phyloP scores from a whole-genome alignment of 1,140 invertebrate genomes.

The Drosophila sp. region DNA sequence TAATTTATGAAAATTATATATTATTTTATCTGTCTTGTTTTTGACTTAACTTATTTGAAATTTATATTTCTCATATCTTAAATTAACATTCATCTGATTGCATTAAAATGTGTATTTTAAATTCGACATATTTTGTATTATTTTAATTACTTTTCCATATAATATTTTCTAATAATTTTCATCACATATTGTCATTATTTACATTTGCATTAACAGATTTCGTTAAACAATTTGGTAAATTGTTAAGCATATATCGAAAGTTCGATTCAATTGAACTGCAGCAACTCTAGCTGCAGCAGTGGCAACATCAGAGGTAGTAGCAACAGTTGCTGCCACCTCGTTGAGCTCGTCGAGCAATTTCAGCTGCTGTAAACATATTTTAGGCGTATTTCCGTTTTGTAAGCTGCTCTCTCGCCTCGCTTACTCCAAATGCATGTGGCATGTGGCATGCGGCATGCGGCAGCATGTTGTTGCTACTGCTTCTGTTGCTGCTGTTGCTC shows the following conservation, averaged over 20 bases:
- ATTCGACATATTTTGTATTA: too few species aligned
- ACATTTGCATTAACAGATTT: too few species aligned
- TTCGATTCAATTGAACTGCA: not conserved
- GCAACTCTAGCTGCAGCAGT: conserved; percentile 13
- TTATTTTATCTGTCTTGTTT: too few species aligned
- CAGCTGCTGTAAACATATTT: conserved; percentile 73
- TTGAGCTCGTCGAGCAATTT: conserved; percentile 37
- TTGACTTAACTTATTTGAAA: too few species aligned
- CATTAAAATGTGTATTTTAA: too few species aligned
- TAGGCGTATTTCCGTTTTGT: conserved; percentile 77
- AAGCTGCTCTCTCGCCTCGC: conserved; percentile 42
- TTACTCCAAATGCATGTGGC: conserved; percentile 18
- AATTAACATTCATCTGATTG: too few species aligned
- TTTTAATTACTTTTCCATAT: too few species aligned
- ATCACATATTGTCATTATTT: not conserved
- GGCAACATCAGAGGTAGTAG: not conserved
- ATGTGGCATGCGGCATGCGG: conserved; percentile 35
- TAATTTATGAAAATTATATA: too few species aligned
- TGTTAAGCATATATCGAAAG: too few species aligned
- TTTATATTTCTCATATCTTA: too few species aligned
- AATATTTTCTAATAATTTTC: too few species aligned
- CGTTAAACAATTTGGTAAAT: not conserved
- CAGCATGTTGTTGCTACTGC: conserved; percentile 36
- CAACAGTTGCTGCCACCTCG: conserved; percentile 12
- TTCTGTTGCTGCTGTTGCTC: conserved; percentile 53